phyloP scores from a whole-genome alignment of 2,113 vertebrate species.

The Xenotilapia flavipinnis region DNA sequence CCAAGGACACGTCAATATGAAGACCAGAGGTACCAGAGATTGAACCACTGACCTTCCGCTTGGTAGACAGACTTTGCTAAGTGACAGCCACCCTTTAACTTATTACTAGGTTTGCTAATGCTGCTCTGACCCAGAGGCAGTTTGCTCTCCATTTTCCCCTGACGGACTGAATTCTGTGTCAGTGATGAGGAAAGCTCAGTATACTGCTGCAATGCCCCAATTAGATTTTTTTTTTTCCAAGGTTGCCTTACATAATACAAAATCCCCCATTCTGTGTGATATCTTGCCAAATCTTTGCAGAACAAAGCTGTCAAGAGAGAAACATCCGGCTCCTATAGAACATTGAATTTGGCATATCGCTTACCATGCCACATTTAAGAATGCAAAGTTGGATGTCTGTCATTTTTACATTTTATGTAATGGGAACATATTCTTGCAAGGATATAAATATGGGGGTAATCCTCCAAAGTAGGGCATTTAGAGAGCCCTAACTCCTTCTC shows the following conservation, averaged over 20 bases:
- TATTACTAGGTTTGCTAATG: not conserved
- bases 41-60: not conserved
- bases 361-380: not conserved
- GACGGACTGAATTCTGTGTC: slow-evolving; percentile 28
- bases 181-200: slow-evolving; percentile 37
- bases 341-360: slow-evolving; percentile 10
- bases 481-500: not conserved
- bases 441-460: not conserved
- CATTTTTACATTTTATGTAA: not conserved
- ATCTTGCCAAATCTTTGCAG: slow-evolving; percentile 44
- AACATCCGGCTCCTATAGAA: not conserved
- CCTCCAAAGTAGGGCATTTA: not conserved
- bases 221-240: slow-evolving; percentile 43
- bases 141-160: slow-evolving; percentile 29
- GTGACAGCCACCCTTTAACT: not conserved
- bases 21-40: not conserved
- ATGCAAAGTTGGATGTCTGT: not conserved
- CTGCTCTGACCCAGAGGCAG: slow-evolving; percentile 11
- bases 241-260: slow-evolving; percentile 43
- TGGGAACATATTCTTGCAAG: not conserved
- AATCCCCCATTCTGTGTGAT: slow-evolving; percentile 49
- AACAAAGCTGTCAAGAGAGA: slow-evolving; percentile 2
- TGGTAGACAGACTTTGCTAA: not conserved
- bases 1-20: not conserved
- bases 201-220: slow-evolving; percentile 49